These are phyloP conservation scores for Myotis vivesi DNA, from an alignment of 2,797 vertebrate genomes.

Conservation along the genomic window DNA sequence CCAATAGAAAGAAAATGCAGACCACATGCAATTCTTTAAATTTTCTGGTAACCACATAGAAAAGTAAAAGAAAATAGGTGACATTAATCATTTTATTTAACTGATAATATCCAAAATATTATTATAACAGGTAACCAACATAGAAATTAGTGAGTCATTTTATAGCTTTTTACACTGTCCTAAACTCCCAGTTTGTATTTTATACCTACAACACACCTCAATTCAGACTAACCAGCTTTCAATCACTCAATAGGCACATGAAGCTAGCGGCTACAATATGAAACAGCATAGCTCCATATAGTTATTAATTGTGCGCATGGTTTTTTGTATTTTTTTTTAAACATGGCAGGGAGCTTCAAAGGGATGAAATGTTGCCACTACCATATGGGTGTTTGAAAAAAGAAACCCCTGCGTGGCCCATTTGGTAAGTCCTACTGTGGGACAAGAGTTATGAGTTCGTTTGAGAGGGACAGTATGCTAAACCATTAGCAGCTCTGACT, in stretches of 20 bases:
- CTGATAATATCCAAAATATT: background rate
- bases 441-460: background rate
- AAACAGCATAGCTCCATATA: background rate
- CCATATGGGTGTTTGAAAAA: background rate
- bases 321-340: background rate
- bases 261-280: background rate
- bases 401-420: fast-evolving
- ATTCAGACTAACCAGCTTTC: background rate
- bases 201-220: background rate
- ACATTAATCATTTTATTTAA: background rate
- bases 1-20: background rate
- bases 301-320: background rate
- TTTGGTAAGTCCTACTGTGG: background rate
- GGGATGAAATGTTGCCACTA: background rate
- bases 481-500: background rate
- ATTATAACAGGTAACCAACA: background rate
- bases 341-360: background rate
- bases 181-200: background rate
- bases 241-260: fast-evolving
- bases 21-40: background rate
- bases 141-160: background rate
- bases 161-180: background rate
- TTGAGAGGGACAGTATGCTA: background rate
- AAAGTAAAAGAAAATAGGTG: background rate
- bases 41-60: background rate